Percentiles rank a stretch among this genome's conserved stretches.
Conservation (phyloP, 2,888 invertebrate genomes). For the Enchytraeus crypticus region DNA sequence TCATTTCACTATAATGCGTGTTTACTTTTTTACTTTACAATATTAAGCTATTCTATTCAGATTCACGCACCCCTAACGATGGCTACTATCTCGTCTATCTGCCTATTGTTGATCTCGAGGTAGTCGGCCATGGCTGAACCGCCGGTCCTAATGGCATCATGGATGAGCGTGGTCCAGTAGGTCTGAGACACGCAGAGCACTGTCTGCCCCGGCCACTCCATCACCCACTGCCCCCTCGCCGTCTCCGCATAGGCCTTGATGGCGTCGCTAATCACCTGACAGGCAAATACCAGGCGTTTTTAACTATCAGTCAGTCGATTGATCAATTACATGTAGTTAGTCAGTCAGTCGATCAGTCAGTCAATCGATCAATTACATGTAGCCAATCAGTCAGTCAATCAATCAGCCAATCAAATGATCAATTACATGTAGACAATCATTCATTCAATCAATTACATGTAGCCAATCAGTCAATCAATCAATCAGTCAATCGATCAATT, state of each 20-base stretch:
- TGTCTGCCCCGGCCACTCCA: constrained; percentile 52
- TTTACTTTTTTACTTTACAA: neutral
- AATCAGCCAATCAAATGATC: too few species aligned
- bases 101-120: constrained; percentile 60
- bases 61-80: constrained; percentile 55
- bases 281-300: too few species aligned
- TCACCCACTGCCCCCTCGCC: constrained; percentile 48
- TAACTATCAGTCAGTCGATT: too few species aligned
- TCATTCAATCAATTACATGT: too few species aligned
- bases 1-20: too few species aligned
- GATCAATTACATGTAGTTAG: too few species aligned
- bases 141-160: constrained; percentile 40
- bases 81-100: constrained; percentile 12
- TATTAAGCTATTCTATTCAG: neutral
- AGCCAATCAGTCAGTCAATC: too few species aligned
- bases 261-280: constrained; percentile 56
- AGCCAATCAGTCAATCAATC: too few species aligned
- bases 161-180: constrained; percentile 43
- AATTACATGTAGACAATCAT: too few species aligned
- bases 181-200: constrained; percentile 39
- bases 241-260: constrained; percentile 63
- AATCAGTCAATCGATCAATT: too few species aligned
- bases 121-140: constrained; percentile 54
- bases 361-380: too few species aligned
- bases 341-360: too few species aligned